phyloP scores from a whole-genome alignment of 2,888 invertebrate species.

The Brachypalpus laphriformis region DNA sequence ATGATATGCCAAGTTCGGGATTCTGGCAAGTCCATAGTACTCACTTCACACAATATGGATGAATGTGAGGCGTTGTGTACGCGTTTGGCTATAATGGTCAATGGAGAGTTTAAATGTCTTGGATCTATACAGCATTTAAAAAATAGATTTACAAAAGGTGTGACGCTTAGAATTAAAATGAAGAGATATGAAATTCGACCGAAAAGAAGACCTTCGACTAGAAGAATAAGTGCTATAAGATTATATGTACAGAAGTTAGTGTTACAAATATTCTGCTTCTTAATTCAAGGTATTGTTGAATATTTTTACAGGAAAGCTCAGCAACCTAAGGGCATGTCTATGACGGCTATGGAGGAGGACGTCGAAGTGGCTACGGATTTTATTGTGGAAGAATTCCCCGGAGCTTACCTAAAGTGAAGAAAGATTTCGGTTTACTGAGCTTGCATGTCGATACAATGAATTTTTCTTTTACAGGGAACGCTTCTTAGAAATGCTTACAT shows the following conservation, averaged over 20 bases:
- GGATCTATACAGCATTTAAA: conserved; percentile 91
- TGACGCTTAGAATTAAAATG: conserved; percentile 83
- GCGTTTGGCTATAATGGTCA: conserved; percentile 91
- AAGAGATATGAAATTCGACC: too few species aligned
- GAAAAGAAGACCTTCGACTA: too few species aligned
- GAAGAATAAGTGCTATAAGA: too few species aligned
- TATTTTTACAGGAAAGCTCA: conserved; percentile 4
- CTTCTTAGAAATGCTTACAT: conserved; percentile 88
- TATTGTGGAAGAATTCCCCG: conserved; percentile 77
- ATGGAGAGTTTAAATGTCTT: conserved; percentile 89
- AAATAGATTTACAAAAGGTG: conserved; percentile 86
- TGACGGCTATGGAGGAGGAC: conserved; percentile 75
- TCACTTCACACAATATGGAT: conserved; percentile 94
- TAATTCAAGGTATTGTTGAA: too few species aligned
- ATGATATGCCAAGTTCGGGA: conserved; percentile 88
- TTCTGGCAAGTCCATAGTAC: conserved; percentile 89
- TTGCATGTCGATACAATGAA: conserved; percentile 33
- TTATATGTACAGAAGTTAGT: too few species aligned
- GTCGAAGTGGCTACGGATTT: conserved; percentile 78
- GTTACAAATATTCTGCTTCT: too few species aligned
- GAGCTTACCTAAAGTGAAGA: conserved; percentile 78
- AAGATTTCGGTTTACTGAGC: background rate
- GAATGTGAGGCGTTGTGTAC: conserved; percentile 93
- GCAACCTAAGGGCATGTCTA: conserved; percentile 66
- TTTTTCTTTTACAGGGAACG: conserved; percentile 85